Evolutionary conservation across 2,888 invertebrate genomes (phyloP), one percentile per base, ranked within the genome.

Genomic region (Frankliniella intonsa): DNA sequence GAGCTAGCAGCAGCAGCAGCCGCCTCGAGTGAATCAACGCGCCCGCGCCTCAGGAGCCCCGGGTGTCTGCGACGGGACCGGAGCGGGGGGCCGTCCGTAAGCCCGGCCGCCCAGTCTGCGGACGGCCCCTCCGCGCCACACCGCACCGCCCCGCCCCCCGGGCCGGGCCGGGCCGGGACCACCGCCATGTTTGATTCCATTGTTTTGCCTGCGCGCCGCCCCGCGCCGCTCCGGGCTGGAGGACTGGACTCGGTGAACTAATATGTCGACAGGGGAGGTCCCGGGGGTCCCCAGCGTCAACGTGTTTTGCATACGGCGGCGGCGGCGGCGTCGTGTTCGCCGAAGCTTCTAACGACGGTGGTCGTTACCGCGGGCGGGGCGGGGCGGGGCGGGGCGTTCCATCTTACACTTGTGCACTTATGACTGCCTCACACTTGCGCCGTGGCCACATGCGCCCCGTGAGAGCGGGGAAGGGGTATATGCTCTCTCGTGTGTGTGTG

Each of bases 191-290:
- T 62, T 62, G 62, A 62, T 62, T 19, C 69, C 25, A 76, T 76
- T 76, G 69, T 76, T 76, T 76, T 76, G 69, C 22, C 22, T 76
- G 69, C 69, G 22, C 25, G 69, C 69, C 11, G 25, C 69, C 69
- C 25, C 22, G 9, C 69, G 25, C 25, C 25, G 69, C 69, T 38
- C 38, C 38, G 38, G 38, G 38, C 38, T 2, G 38, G 38, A 3
- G 38, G 38, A 38, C 62, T 62, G 69, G 69, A 14, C 69, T 76
- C 22, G 25, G 25, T 76, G 69, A 22, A 76, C 69, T 76, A 76
- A 76, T 76, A 76, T 76, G 69, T 76, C 69, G 69, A 76, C 69
- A 25, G 69, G 69, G 69, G 38, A 19, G 55, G 55, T 55, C 55
- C 55, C 55, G 5, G 55, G 25, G 12, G 69, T 76, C 69, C 69